Conservation (phyloP, 1,140 invertebrate species). For the Sycobia sp. region DNA sequence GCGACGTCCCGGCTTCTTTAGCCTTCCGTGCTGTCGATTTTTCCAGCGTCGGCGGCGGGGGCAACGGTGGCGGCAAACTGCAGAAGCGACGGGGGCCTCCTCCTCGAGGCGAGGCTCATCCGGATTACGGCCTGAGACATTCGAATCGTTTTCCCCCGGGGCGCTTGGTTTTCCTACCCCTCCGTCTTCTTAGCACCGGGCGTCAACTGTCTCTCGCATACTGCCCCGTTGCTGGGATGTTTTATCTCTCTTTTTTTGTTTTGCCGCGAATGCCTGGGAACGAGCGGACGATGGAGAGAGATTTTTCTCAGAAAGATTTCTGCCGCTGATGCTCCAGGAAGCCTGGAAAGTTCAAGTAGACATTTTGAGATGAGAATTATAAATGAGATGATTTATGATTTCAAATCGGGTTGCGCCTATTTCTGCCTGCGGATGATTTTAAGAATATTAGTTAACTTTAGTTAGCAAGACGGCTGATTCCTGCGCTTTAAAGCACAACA, state of each 20-base stretch:
- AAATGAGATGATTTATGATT: too few relatives aligned
- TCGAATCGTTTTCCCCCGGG: slow-evolving; percentile 10
- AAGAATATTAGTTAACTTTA: too few relatives aligned
- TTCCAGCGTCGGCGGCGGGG: too few relatives aligned
- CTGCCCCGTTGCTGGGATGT: neutral
- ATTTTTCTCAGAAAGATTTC: slow-evolving; percentile 7
- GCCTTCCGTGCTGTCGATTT: slow-evolving; percentile 16
- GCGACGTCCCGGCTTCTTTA: slow-evolving; percentile 16
- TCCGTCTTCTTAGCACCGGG: neutral
- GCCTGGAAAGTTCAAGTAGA: too few relatives aligned
- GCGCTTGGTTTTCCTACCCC: neutral
- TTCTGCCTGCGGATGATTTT: too few relatives aligned
- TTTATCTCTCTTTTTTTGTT: neutral
- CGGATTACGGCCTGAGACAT: slow-evolving; percentile 27
- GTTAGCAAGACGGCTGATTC: too few relatives aligned
- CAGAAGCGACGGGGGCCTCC: neutral
- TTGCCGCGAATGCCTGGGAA: too few relatives aligned
- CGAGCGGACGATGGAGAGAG: too few relatives aligned
- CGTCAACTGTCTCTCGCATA: neutral
- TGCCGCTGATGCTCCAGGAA: neutral
- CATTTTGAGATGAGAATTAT: neutral
- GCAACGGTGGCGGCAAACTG: neutral
- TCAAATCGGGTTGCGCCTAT: too few relatives aligned
- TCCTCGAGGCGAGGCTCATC: slow-evolving; percentile 14
- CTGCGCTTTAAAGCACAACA: too few relatives aligned